phyloP scores from a whole-genome alignment of 2,888 invertebrate species.

The Cenopis cana region DNA sequence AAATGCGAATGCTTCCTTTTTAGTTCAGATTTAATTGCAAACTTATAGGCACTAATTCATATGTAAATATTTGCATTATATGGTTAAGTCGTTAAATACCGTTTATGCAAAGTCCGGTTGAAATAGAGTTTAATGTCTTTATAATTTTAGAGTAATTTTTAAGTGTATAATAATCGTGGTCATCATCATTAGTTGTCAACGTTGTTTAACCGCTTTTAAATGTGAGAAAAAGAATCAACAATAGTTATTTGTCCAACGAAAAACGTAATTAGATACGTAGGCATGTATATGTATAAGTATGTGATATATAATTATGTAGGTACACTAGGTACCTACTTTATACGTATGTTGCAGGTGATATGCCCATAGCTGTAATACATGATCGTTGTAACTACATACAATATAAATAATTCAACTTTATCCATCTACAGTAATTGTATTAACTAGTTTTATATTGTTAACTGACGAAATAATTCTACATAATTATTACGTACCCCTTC shows the following conservation, averaged over 20 bases:
- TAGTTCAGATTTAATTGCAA: constrained; percentile 8
- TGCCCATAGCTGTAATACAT: too few relatives aligned
- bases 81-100: constrained; percentile 27
- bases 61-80: constrained; percentile 25
- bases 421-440: too few relatives aligned
- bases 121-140: constrained; percentile 58
- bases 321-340: too few relatives aligned
- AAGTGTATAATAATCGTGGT: constrained; percentile 28
- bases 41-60: not conserved
- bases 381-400: too few relatives aligned
- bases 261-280: not conserved
- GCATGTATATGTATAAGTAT: not conserved
- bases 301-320: too few relatives aligned
- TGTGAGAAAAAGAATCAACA: constrained; percentile 2
- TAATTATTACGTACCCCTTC: too few relatives aligned
- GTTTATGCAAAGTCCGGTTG: constrained; percentile 33
- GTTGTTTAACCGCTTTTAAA: constrained; percentile 7
- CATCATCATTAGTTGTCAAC: constrained; percentile 41
- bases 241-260: not conserved
- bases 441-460: too few relatives aligned
- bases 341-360: too few relatives aligned
- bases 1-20: not conserved
- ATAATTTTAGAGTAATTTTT: constrained; percentile 55
- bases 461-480: too few relatives aligned
- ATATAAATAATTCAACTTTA: too few relatives aligned